Base-by-base conservation (phyloP, 2,113 vertebrate species). In the Tricholaema leucomelas region DNA sequence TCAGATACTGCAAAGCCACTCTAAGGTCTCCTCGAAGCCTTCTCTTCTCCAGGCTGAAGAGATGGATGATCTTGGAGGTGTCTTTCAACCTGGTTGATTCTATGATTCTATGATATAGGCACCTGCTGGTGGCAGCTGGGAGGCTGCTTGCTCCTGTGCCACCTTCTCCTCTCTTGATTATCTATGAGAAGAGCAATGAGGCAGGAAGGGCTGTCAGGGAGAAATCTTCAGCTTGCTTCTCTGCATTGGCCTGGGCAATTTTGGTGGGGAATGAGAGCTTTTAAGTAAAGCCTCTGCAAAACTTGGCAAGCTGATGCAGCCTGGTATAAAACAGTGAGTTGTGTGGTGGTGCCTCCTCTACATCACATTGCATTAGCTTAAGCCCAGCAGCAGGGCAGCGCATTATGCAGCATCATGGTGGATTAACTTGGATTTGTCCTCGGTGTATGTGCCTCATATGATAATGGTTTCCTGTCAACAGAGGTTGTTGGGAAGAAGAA, bases 401-500 rank as follows among this genome's bases (percentile, higher is more conserved):
- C n/a, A 46, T 77, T 42, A 38, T 81, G 35, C 36, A 74, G 93
- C 67, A 87, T 38, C 75, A 8, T 2, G 84, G 85, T 76, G 87
- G 28, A 65, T 82, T 86, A 79, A 67, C 85, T 74, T 71, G 93
- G 20, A 63, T 88, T 95, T 88, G 94, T 83, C n/a, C 80, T 71
- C 66, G 4, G 70, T 9, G 25, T 30, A 0, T 21, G 67, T 87
- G 82, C 93, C 90, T 90, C 90, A 38, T 18, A 50, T 2, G 54
- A 31, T 80, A 96, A 95, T 55, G 88, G 92, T 60, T 76, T 78
- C 80, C 92, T 90, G 82, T 94, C 83, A 93, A 92, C 79, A 60
- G 50, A 70, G 85, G 54, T 81, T 60, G 59, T 48, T 63, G 52
- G 72, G 25, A 36, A 80, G 88, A 64, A 69, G 93, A 94, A 89